Evolutionary conservation across 2,113 vertebrate genomes (phyloP), one percentile per base, ranked within the genome.

Genomic region (Cichladusa arquata): DNA sequence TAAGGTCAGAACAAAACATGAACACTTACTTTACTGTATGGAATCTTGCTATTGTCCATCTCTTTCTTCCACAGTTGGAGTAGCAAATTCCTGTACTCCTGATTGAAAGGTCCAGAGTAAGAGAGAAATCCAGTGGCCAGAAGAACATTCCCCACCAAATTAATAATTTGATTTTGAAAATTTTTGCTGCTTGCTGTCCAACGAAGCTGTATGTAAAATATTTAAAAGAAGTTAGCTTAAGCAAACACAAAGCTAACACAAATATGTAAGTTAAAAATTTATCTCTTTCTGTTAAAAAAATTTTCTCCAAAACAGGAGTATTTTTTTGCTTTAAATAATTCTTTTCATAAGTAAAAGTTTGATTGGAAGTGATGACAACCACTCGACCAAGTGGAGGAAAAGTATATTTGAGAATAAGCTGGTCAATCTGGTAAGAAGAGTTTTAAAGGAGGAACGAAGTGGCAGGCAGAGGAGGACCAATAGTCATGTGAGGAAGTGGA

Each of bases 31-130:
- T 97, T 96, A 87, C 95, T 98, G 64, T 97, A 97, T 17, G 98
- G 98, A 86, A 98, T 98, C 74, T 69, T 97, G 28, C 86, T 90
- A 47, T 78, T 91, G 86, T 97, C 96, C 97, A 99, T 98, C 88
- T 98, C 98, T n/a, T 84, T 97, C 92, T 97, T 98, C 98, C 98
- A 99, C 82, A 97, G 82, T 2, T 97, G 94, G 44, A 98, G 96
- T 51, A 99, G 96, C 57, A 98, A 92, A 95, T 97, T 97, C 51
- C 98, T 98, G 86, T 98, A 99, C 83, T 99, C 98, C 93, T 99
- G 98, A 97, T 99, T 99, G 80, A 99, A 99, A 67, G 98, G 98
- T 11, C 98, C 98, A 60, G 98, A 97, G 4, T 99, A 99, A 40
- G 98, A 99, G 50, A 99, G 98, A 97, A 99, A 99, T 90, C 98